Evolutionary conservation across 2,113 vertebrate genomes (phyloP).

Genomic region (Salvelinus alpinus): DNA sequence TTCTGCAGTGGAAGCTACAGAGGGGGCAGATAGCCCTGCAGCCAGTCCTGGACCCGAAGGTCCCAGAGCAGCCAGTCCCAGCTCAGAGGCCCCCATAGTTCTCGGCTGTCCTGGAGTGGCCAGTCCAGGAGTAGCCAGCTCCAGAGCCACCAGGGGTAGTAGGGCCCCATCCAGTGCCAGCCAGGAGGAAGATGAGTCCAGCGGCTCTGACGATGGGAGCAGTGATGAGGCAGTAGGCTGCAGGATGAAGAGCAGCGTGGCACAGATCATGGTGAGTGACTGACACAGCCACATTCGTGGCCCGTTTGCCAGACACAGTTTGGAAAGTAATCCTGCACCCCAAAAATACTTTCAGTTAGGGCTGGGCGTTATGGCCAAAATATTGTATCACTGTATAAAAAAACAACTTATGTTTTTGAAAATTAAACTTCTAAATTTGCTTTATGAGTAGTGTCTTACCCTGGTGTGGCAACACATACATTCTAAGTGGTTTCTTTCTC

Average conservation of each 20-base stretch:
- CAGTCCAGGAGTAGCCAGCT: constrained; percentile 4
- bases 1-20: not conserved
- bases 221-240: constrained; percentile 35
- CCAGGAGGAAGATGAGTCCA: not conserved
- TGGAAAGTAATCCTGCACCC: not conserved
- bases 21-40: not conserved
- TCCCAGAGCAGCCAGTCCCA: not conserved
- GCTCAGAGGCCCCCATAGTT: not conserved
- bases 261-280: constrained; percentile 72
- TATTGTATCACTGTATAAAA: too few species aligned
- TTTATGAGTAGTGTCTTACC: too few species aligned
- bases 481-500: too few species aligned
- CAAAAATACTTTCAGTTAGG: too few species aligned
- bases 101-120: not conserved
- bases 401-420: too few species aligned
- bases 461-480: too few species aligned
- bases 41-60: not conserved
- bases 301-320: not conserved
- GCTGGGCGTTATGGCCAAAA: too few species aligned
- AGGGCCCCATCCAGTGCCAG: constrained; percentile 6
- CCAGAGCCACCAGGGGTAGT: not conserved
- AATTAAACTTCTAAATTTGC: too few species aligned
- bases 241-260: constrained; percentile 73
- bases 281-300: not conserved
- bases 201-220: constrained; percentile 36